Evolutionary conservation across 2,113 vertebrate genomes (phyloP), one percentile per base, ranked within the genome.

Genomic region (Crypturellus undulatus): DNA sequence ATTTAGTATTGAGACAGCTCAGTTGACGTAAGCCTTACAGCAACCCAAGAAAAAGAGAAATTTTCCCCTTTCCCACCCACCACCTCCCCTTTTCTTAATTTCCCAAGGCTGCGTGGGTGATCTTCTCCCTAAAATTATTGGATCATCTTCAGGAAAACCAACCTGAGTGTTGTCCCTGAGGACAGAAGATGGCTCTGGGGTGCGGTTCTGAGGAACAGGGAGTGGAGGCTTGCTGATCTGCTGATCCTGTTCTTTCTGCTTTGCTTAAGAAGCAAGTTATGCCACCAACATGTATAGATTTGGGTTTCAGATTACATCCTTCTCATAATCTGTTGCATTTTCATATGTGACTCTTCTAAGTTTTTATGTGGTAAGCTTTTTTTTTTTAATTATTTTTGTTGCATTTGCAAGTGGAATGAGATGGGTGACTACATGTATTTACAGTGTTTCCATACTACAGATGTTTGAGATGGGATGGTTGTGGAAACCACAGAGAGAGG

Each of bases 51-150:
- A 75, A 51, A 94, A 65, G 58, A 86, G 30, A 95, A 91, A 62
- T 36, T 6, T 32, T 19, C 68, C 89, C 85, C 88, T 86, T 85
- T 87, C 87, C 87, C 49, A 20, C 21, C 21, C 21, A 10, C 49
- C 21, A 49, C 7, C 32, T 20, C 65, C 88, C 86, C 88, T 87
- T 85, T 89, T 89, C 88, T 86, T 84, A 69, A 91, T 96, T 96
- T 95, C 91, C 89, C 85, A 43, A 67, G 56, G 52, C 56, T 91
- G 69, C 0, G 8, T 94, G 94, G 89, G 80, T 91, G 79, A 90
- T 83, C 24, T 90, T 28, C 52, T 82, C 25, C 73, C 51, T 45
- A 12, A 32, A 88, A 80, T 18, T 91, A 64, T 45, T 65, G 58
- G 32, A 34, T 32, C 52, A 22, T 84, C 54, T 68, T 89, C 1